These are phyloP conservation scores for Proterorhinus semilunaris DNA, from an alignment of 2,113 vertebrate species.

Conservation along the genomic window DNA sequence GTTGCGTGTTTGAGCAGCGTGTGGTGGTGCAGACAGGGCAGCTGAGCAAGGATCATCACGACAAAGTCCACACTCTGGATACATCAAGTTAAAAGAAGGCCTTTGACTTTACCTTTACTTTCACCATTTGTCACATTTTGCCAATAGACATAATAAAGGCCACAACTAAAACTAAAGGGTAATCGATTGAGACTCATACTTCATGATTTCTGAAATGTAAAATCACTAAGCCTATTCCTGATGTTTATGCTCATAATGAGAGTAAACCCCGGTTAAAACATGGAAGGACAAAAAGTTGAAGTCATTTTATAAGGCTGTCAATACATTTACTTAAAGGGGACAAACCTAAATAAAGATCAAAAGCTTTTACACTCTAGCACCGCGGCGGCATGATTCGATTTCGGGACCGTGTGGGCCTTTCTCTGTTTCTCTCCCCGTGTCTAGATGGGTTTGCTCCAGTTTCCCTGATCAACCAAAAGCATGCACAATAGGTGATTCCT, in stretches of 20 bases:
- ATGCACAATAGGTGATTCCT: too few relatives aligned
- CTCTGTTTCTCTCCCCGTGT: too few relatives aligned
- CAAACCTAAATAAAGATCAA: too few relatives aligned
- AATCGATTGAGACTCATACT: background rate
- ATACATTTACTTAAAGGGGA: too few relatives aligned
- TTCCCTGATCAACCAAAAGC: too few relatives aligned
- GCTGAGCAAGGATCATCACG: background rate
- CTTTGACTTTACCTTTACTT: conserved; percentile 1
- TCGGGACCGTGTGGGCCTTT: too few relatives aligned
- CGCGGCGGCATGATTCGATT: too few relatives aligned
- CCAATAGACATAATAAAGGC: background rate
- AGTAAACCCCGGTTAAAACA: background rate
- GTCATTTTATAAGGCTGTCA: too few relatives aligned
- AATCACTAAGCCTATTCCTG: background rate
- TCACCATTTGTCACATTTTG: background rate
- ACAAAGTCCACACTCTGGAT: background rate
- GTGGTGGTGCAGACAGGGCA: background rate
- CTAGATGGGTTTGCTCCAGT: too few relatives aligned
- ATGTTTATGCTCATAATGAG: background rate
- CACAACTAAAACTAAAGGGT: background rate
- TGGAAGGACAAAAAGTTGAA: too few relatives aligned
- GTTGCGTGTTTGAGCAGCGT: background rate
- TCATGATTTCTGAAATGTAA: background rate
- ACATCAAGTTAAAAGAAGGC: background rate
- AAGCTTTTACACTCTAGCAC: too few relatives aligned